A percentile compares a stretch with the other conserved stretches of the same genome.
phyloP scores from a whole-genome alignment of 2,797 vertebrate genomes.

The Neoniphon sammara region DNA sequence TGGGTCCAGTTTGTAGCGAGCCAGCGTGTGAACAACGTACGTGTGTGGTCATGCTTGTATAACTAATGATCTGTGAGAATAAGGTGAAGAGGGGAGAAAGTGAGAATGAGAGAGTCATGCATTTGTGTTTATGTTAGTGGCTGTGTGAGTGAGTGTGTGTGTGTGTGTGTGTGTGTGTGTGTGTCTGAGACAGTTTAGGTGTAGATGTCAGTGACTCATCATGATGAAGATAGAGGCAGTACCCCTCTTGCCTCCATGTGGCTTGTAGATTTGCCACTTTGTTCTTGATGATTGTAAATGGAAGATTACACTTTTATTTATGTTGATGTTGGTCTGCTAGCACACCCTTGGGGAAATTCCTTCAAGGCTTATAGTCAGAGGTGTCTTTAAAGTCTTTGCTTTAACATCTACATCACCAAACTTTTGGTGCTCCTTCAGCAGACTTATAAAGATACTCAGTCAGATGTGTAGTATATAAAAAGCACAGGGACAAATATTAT shows the following conservation, averaged over 20 bases:
- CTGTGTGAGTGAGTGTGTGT: slow-evolving; percentile 7
- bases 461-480: too few species aligned
- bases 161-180: slow-evolving; percentile 16
- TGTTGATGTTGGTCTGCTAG: neutral
- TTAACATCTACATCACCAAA: too few species aligned
- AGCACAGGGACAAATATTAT: too few species aligned
- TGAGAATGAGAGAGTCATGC: neutral
- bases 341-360: too few species aligned
- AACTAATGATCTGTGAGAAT: neutral
- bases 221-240: slow-evolving; percentile 39
- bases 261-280: slow-evolving; percentile 25
- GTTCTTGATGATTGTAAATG: slow-evolving; percentile 7
- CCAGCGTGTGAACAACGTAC: neutral
- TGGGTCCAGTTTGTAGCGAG: neutral
- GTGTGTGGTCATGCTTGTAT: too few species aligned
- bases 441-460: too few species aligned
- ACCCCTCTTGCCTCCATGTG: slow-evolving; percentile 45
- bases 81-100: neutral
- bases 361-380: too few species aligned
- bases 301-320: slow-evolving; percentile 26
- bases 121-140: slow-evolving; percentile 17
- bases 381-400: too few species aligned
- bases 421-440: too few species aligned
- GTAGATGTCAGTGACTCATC: slow-evolving; percentile 67
- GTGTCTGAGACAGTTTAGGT: slow-evolving; percentile 50